Evolutionary conservation across 2,797 vertebrate genomes (phyloP), one percentile per base, ranked within the genome.

Genomic region (Eospalax fontanierii): DNA sequence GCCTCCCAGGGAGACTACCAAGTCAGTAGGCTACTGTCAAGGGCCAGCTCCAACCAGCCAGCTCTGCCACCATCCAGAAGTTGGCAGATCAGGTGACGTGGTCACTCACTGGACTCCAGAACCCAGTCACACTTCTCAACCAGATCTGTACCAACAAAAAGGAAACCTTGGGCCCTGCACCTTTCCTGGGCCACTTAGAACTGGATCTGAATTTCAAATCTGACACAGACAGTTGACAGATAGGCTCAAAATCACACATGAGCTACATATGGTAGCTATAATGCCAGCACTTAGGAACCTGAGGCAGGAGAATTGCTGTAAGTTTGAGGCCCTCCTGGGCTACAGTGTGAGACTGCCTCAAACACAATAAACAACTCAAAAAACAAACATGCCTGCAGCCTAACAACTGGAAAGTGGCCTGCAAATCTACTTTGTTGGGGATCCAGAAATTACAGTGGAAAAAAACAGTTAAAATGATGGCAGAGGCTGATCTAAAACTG

Each of bases 381-480:
- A 81, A 40, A 3, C 15, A 61, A 81, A 61, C n/a, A 61, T 40
- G 21, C 50, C 76, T 89, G 6, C 33, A 80, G 73, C 40, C 50
- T 54, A 86, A 59, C 24, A 79, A 78, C 61, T 71, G 63, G 59
- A 95, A 82, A 92, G 46, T 68, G 24, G 57, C 28, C 74, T 74
- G 38, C 14, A 92, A 86, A 73, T 82, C 28, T 54, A 66, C 15
- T 92, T 35, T 74, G 70, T 46, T 83, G 80, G 94, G 30, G 82
- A 75, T 43, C 19, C 3, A 43, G 61, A 82, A 50, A 40, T 50
- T 80, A 28, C 68, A 92, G 59, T 22, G 26, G 68, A 26, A 54
- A 57, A 95, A 54, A 74, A 83, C 21, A 66, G 18, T 78, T 46
- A 80, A 92, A 92, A 83, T 8, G 28, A 91, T 68, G 76, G 6